Base-by-base conservation (phyloP, 2,888 invertebrate genomes). In the Plagiodera versicolora region DNA sequence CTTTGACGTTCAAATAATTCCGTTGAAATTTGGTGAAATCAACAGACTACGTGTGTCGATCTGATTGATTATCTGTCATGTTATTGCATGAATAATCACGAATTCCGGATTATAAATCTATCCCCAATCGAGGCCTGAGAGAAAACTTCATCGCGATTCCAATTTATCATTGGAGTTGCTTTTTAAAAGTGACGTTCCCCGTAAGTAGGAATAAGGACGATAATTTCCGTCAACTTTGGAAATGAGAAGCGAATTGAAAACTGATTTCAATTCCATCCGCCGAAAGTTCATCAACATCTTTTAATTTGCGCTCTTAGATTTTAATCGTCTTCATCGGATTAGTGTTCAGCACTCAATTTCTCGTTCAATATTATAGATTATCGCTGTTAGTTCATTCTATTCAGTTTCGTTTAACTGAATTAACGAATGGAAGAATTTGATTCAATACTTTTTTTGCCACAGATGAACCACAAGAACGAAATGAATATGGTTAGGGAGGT, bases 161-260 rank as follows among this genome's bases (percentile, higher is more conserved):
- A 49, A 47, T 24, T 61, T 62, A 57, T 61, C 45, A 53, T 30
- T 56, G 28, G 52, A 47, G 18, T 54, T 57, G 56, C 57, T 61
- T 62, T 70, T 70, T 67, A 68, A 67, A 68, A 67, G 60, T 66
- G 67, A 67, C 69, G 66, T 67, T 55, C 46, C 54, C 65, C 66
- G 65, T 66, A 39, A 39, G 39, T 39, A 67, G 70, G 70, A 72
- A 58, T 74, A 76, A 74, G 74, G 72, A 70, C 71, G 69, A 64
- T 69, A 76, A 76, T 77, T 76, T 77, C 77, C 77, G 75, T 65
- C 68, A 70, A 73, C 71, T 74, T 75, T 76, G 75, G 76, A 74
- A 77, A 75, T 75, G 75, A 75, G 72, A 74, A 71, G 70, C 72
- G 74, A 75, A 76, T 74, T 72, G 75, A 70, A 77, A 76, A 73